Evolutionary conservation across 2,888 invertebrate species (phyloP).

Genomic region (Patella caerulea): DNA sequence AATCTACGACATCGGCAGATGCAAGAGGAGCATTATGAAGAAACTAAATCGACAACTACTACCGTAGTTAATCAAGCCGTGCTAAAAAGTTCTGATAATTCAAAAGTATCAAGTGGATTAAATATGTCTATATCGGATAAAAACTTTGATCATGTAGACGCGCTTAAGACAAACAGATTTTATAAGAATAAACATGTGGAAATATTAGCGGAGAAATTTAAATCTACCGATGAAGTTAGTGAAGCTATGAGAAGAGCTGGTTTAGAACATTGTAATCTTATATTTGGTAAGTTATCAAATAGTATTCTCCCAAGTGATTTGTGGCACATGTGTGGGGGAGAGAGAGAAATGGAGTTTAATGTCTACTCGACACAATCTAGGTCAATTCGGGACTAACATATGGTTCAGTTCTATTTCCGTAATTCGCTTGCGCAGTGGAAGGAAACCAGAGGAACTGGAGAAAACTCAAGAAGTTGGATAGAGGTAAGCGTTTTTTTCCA

Average conservation of each 20-base stretch:
- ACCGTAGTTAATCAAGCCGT: not conserved
- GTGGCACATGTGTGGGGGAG: no score
- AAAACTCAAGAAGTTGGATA: no score
- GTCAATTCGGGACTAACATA: no score
- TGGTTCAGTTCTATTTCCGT: no score
- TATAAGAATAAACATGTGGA: not conserved
- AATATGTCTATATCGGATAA: not conserved
- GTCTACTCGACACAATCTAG: no score
- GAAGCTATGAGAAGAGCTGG: constrained; percentile 72
- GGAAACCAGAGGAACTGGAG: no score
- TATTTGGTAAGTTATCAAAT: constrained; percentile 69
- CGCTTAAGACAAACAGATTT: not conserved
- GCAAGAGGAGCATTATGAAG: not conserved
- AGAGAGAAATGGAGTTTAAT: no score
- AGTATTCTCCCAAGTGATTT: no score
- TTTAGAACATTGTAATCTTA: constrained; percentile 72
- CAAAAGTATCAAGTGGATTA: not conserved
- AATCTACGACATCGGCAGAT: not conserved
- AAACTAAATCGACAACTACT: not conserved
- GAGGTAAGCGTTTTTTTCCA: no score
- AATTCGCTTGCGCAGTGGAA: no score
- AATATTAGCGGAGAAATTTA: constrained; percentile 57
- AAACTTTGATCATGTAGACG: not conserved
- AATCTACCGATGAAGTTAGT: constrained; percentile 70
- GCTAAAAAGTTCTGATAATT: not conserved